phyloP scores from a whole-genome alignment of 2,797 vertebrate genomes.

The Chaetophractus vellerosus region DNA sequence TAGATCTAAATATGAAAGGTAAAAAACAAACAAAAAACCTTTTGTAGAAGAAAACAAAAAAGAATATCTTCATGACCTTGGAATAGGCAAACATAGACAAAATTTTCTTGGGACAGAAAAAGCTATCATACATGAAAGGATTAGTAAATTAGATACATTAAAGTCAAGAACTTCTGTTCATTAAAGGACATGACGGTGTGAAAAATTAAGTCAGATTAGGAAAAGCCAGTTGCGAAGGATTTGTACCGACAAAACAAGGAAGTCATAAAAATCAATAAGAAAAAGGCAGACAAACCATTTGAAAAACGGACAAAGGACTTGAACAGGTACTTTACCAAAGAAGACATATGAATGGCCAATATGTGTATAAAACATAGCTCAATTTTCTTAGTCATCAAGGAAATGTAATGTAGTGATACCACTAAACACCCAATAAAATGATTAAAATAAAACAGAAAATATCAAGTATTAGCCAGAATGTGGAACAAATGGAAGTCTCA shows the following conservation, averaged over 20 bases:
- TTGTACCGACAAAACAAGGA: neutral
- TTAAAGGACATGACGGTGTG: neutral
- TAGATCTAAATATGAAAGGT: neutral
- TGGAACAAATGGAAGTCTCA: neutral
- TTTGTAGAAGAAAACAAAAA: conserved; percentile 1
- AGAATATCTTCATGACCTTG: neutral
- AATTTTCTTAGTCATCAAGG: neutral
- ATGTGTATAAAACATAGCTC: neutral
- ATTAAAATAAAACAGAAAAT: conserved; percentile 15
- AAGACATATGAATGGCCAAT: neutral
- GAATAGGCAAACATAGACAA: neutral
- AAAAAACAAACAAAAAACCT: neutral
- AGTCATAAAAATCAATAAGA: neutral
- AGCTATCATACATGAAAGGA: neutral
- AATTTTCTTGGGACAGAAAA: neutral
- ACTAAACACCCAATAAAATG: neutral
- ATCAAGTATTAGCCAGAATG: neutral
- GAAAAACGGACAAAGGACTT: neutral
- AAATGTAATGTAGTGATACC: neutral
- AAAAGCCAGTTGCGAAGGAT: neutral
- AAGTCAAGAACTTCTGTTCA: neutral
- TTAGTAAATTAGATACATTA: neutral
- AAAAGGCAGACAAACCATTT: conserved; percentile 2
- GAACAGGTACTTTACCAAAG: neutral
- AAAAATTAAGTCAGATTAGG: neutral